Conservation (phyloP, 2,888 invertebrate genomes). For the Lingula anatina region DNA sequence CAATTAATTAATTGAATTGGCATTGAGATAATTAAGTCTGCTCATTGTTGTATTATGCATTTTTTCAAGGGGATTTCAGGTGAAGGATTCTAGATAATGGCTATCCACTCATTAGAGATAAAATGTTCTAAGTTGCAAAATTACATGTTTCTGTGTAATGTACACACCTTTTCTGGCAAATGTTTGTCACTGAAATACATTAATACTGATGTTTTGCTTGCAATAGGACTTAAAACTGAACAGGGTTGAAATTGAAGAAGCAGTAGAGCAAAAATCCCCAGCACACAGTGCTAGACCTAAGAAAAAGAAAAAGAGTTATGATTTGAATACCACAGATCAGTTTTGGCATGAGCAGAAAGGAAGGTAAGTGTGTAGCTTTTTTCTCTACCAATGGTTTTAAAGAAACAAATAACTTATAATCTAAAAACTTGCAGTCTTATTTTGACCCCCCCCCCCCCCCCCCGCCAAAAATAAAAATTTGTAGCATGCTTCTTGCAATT, state of each 20-base stretch:
- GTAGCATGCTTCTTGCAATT: not conserved
- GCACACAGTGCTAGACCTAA: constrained; percentile 37
- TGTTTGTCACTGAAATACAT: no score
- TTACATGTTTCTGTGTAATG: no score
- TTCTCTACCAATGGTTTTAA: not conserved
- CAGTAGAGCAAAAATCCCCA: constrained; percentile 45
- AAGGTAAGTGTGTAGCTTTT: constrained; percentile 47
- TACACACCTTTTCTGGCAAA: no score
- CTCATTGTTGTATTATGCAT: no score
- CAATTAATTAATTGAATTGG: no score
- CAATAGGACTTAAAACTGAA: constrained; percentile 80
- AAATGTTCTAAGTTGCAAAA: no score
- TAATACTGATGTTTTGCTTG: no score
- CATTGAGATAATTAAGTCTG: no score
- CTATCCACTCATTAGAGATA: no score
- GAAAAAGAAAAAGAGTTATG: constrained; percentile 78
- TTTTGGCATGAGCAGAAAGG: constrained; percentile 94
- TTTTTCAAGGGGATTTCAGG: no score
- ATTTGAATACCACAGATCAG: constrained; percentile 81
- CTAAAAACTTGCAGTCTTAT: not conserved
- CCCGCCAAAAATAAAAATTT: not conserved
- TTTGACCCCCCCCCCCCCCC: no score
- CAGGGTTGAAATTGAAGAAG: constrained; percentile 69
- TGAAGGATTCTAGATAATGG: no score
- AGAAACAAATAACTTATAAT: not conserved